phyloP scores from a whole-genome alignment of 2,113 vertebrate species.

The Phrynosoma blainvillii region DNA sequence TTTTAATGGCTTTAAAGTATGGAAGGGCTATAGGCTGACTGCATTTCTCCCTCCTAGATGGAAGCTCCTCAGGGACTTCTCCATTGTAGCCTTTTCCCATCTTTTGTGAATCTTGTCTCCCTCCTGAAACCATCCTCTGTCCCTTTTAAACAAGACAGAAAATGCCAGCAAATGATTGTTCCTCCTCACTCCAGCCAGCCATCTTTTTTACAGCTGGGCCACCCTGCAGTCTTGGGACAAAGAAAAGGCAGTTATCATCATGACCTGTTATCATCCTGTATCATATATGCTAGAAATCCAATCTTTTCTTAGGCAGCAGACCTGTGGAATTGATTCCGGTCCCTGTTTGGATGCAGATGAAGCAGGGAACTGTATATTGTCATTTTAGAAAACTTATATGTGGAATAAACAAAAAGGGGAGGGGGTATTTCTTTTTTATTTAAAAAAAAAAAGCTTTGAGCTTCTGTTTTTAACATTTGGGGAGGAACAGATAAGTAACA shows the following conservation, averaged over 20 bases:
- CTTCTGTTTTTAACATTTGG: background rate
- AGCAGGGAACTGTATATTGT: no score
- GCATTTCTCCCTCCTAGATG: background rate
- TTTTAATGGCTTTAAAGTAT: no score
- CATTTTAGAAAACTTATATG: background rate
- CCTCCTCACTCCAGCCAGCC: background rate
- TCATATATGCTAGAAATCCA: slow-evolving; percentile 13
- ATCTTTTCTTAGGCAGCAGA: background rate
- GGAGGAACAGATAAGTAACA: background rate
- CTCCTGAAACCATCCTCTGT: no score
- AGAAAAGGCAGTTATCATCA: background rate
- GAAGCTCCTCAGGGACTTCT: background rate
- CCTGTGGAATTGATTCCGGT: background rate
- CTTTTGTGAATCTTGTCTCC: no score
- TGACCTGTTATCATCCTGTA: background rate
- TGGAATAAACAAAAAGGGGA: background rate
- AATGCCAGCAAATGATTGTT: background rate
- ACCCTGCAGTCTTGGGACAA: background rate
- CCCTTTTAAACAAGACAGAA: no score
- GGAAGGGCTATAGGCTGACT: no score
- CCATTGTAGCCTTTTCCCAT: background rate
- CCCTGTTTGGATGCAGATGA: background rate
- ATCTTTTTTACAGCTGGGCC: background rate
- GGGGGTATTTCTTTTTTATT: background rate
- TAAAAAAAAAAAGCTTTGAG: slow-evolving; percentile 5